phyloP scores from a whole-genome alignment of 2,888 invertebrate species.

The Ophion ventricosus region DNA sequence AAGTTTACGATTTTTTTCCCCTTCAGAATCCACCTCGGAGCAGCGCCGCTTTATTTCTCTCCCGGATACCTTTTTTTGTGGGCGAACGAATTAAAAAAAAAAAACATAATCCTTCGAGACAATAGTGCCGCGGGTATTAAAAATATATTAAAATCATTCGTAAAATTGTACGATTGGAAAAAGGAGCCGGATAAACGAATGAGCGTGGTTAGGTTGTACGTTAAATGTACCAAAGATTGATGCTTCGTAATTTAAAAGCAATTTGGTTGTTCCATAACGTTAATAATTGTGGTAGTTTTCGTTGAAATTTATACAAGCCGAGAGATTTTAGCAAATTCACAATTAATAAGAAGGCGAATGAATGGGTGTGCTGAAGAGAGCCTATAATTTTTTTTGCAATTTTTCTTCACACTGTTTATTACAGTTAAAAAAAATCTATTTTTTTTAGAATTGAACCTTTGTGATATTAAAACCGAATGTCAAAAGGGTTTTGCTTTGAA shows the following conservation, averaged over 20 bases:
- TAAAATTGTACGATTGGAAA: background rate
- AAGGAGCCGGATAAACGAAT: background rate
- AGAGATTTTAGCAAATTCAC: background rate
- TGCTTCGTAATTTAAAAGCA: background rate
- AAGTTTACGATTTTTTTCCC: slow-evolving; percentile 41
- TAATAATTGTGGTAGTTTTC: too few relatives aligned
- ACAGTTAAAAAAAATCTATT: too few relatives aligned
- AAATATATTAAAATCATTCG: background rate
- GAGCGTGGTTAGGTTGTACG: too few relatives aligned
- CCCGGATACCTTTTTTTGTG: background rate
- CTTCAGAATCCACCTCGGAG: background rate
- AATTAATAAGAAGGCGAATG: background rate
- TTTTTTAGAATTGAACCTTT: too few relatives aligned
- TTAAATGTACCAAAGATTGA: background rate
- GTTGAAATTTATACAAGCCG: too few relatives aligned
- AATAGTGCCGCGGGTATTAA: background rate
- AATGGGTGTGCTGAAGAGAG: background rate
- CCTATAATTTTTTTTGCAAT: background rate
- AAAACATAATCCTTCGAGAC: background rate
- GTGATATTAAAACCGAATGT: too few relatives aligned
- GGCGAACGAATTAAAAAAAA: too few relatives aligned
- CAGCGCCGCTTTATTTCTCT: slow-evolving; percentile 14
- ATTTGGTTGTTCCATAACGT: background rate
- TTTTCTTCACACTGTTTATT: background rate
- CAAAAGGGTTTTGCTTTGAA: too few relatives aligned